Conservation (phyloP, 2,888 invertebrate genomes). For the Palloptera scutellata region DNA sequence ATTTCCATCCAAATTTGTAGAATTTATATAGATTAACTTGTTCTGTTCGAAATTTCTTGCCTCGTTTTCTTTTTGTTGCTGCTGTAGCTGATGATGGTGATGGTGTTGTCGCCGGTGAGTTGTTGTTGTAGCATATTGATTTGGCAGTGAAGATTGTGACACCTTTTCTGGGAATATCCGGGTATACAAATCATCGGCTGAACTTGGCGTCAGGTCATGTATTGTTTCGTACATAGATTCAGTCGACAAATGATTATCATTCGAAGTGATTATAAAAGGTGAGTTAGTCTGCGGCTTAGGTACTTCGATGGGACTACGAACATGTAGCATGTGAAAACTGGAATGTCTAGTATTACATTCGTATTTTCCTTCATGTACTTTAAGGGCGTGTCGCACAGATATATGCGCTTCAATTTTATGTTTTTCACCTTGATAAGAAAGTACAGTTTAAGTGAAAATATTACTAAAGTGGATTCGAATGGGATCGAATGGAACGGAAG, state of each 20-base stretch:
- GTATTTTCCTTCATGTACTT: constrained; percentile 62
- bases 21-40: constrained; percentile 51
- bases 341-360: constrained; percentile 59
- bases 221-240: constrained; percentile 56
- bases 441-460: background rate
- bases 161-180: constrained; percentile 44
- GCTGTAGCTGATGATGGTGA: constrained; percentile 39
- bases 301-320: constrained; percentile 43
- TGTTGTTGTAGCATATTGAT: constrained; percentile 40
- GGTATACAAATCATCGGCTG: constrained; percentile 54
- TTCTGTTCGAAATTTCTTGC: constrained; percentile 31
- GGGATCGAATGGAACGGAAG: too few relatives aligned
- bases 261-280: constrained; percentile 35
- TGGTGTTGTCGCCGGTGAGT: constrained; percentile 40
- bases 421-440: constrained; percentile 55
- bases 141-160: constrained; percentile 39
- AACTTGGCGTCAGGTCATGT: constrained; percentile 54
- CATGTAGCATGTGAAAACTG: constrained; percentile 57
- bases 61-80: constrained; percentile 22
- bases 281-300: constrained; percentile 43
- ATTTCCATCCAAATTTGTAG: constrained; percentile 41
- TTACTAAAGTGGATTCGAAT: background rate
- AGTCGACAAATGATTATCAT: constrained; percentile 43
- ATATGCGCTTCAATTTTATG: constrained; percentile 63
- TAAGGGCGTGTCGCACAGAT: constrained; percentile 60